Evolutionary conservation across 1,140 invertebrate genomes (phyloP).

Genomic region (Chlorops oryzae): DNA sequence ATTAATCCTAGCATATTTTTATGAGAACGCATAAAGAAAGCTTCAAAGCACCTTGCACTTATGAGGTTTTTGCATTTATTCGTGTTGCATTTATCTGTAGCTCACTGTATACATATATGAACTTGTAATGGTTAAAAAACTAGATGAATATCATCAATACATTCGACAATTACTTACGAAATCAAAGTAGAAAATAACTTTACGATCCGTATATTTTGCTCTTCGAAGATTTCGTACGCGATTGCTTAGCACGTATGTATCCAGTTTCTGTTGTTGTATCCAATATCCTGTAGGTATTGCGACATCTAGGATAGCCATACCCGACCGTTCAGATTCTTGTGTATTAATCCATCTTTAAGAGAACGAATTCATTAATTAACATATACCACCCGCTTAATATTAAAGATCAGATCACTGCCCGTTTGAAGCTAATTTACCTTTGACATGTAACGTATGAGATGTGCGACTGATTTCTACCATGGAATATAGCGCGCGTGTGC

Average conservation of each 20-base stretch:
- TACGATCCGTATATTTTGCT: constrained; percentile 71
- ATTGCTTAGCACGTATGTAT: constrained; percentile 71
- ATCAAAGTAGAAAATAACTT: constrained; percentile 92
- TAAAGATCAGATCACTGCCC: not conserved
- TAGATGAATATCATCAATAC: no score
- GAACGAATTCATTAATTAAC: not conserved
- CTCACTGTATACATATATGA: no score
- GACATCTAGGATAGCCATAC: constrained; percentile 87
- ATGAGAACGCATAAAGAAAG: no score
- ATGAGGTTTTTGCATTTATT: no score
- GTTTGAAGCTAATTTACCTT: constrained; percentile 52
- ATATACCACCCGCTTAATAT: not conserved
- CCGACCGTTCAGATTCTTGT: constrained; percentile 75
- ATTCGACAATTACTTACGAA: constrained; percentile 65
- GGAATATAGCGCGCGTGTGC: constrained; percentile 63
- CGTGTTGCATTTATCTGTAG: no score
- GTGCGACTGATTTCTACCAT: constrained; percentile 89
- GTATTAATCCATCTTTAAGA: constrained; percentile 66
- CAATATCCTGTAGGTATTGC: constrained; percentile 90
- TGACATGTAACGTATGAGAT: constrained; percentile 77
- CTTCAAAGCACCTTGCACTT: no score
- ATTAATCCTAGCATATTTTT: no score
- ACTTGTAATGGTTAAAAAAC: not conserved
- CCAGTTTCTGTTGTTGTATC: constrained; percentile 83
- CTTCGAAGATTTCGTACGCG: constrained; percentile 73